Evolutionary conservation across 2,888 invertebrate genomes (phyloP).

Genomic region (Lacanobia wlatinum): DNA sequence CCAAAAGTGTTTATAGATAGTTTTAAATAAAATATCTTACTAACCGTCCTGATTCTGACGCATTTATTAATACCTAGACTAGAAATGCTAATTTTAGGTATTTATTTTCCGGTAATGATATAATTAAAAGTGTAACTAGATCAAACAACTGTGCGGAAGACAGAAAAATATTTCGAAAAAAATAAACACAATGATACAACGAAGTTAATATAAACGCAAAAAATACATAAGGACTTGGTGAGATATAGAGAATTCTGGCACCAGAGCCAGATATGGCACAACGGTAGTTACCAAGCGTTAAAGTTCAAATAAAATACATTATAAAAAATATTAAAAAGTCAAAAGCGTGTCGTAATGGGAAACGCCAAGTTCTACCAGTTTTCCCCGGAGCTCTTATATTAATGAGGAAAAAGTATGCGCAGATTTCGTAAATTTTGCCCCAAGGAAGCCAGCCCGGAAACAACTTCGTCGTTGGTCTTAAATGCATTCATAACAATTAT

Average conservation of each 20-base stretch:
- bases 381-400: constrained; percentile 57
- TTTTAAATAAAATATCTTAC: constrained; percentile 11
- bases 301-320: constrained; percentile 15
- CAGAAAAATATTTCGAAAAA: constrained; percentile 5
- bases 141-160: neutral
- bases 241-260: neutral
- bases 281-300: neutral
- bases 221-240: neutral
- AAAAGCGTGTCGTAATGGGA: constrained; percentile 31
- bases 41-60: neutral
- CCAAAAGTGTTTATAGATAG: constrained; percentile 8
- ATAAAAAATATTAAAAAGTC: constrained; percentile 40
- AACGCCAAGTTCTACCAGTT: constrained; percentile 30
- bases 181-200: neutral
- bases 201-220: neutral
- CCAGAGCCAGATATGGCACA: neutral
- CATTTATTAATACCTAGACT: constrained; percentile 2
- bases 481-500: constrained; percentile 52
- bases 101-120: constrained; percentile 19
- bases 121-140: constrained; percentile 16
- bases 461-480: constrained; percentile 41
- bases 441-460: constrained; percentile 32
- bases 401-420: constrained; percentile 61
- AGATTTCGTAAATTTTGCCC: constrained; percentile 58
- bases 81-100: neutral